Evolutionary conservation across 2,113 vertebrate species (phyloP).

Genomic region (Burhinus bistriatus): DNA sequence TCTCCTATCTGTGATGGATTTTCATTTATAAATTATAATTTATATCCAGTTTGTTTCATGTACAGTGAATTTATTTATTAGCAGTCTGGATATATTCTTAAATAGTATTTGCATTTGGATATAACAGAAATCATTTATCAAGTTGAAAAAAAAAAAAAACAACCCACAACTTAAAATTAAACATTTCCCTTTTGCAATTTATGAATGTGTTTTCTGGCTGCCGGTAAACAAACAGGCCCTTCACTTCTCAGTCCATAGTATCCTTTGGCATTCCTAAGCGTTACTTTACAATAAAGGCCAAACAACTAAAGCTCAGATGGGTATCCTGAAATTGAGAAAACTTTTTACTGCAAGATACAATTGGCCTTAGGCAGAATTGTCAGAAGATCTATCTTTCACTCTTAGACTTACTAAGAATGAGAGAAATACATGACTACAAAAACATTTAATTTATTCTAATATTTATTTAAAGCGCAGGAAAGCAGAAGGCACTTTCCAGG

Average conservation of each 20-base stretch:
- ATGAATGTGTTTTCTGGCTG: neutral
- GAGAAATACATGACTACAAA: neutral
- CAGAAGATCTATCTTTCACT: neutral
- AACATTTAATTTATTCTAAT: neutral
- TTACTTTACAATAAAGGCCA: neutral
- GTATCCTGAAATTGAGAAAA: neutral
- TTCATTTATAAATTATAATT: neutral
- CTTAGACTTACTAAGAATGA: neutral
- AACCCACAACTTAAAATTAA: neutral
- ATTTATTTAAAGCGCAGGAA: neutral
- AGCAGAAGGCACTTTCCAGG: neutral
- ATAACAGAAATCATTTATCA: neutral
- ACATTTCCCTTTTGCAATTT: neutral
- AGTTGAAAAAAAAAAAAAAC: neutral
- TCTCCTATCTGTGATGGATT: neutral
- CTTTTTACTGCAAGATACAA: neutral
- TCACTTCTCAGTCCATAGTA: neutral
- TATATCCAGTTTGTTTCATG: neutral
- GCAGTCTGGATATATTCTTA: neutral
- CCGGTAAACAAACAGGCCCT: neutral
- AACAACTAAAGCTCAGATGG: neutral
- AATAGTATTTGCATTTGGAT: neutral
- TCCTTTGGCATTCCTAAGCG: neutral
- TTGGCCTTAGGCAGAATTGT: neutral
- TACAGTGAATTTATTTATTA: neutral